phyloP scores from a whole-genome alignment of 2,888 invertebrate genomes.

The Zele albiditarsus region DNA sequence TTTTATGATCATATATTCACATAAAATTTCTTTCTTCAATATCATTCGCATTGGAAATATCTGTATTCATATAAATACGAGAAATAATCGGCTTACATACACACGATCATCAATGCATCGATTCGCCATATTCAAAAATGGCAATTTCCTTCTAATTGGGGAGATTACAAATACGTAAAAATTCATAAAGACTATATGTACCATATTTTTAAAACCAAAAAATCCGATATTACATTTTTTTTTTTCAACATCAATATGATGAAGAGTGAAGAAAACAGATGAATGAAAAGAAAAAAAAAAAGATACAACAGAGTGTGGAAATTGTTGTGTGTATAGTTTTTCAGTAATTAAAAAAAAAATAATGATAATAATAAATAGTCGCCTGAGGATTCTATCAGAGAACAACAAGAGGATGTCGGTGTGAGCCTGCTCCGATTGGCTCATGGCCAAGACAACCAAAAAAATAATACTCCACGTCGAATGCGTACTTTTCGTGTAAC shows the following conservation, averaged over 20 bases:
- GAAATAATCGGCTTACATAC: neutral
- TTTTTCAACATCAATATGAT: neutral
- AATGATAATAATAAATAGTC: conserved; percentile 7
- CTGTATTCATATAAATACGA: too few relatives aligned
- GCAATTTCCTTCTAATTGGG: too few relatives aligned
- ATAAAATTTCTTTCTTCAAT: too few relatives aligned
- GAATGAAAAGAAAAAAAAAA: neutral
- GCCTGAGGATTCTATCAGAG: neutral
- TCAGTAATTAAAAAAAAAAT: conserved; percentile 22
- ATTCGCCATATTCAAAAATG: neutral
- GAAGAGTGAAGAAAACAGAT: neutral
- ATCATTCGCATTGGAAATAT: too few relatives aligned
- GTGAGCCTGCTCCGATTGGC: conserved; percentile 26
- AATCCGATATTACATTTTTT: neutral
- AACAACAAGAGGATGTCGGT: conserved; percentile 24
- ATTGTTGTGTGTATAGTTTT: conserved; percentile 6
- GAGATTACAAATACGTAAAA: neutral
- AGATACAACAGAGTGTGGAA: neutral
- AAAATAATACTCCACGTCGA: conserved; percentile 15
- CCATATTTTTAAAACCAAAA: neutral
- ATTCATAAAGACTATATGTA: neutral
- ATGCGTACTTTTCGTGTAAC: conserved; percentile 6
- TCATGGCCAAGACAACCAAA: neutral
- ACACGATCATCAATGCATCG: neutral
- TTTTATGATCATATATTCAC: too few relatives aligned